Evolutionary conservation across 2,113 vertebrate genomes (phyloP), one percentile per base, ranked within the genome.

Genomic region (Cryptotis parvus): DNA sequence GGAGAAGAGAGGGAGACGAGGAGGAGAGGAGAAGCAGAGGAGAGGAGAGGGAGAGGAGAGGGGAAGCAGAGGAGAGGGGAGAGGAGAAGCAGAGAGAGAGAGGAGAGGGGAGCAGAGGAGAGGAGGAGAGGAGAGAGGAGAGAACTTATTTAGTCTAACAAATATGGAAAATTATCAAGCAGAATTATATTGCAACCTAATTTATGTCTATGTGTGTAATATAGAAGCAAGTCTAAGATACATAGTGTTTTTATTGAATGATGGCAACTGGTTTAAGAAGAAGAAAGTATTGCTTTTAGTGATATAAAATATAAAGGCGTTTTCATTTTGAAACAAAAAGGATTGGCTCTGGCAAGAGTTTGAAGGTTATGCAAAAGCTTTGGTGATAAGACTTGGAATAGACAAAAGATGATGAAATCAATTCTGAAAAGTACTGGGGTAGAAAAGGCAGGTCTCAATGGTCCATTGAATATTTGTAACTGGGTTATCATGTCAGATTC

Each of bases 241-340:
- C 20, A 65, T 10, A 85, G 4, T 72, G 35, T 77, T 92, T 86
- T 94, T 29, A 77, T 37, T 77, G 35, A 10, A 31, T 78, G 41
- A 73, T 49, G 26, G 63, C 16, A 83, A 73, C 73, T 33, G 11
- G 26, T 49, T 63, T 92, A 82, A 86, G 18, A 90, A n/a, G n/a
- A n/a, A 81, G 15, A 80, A 84, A 76, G 27, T 77, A 66, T 78
- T 75, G 49, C 29, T 65, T 82, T 86, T n/a, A 82, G 5, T 86
- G n/a, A 76, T 6, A 39, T 45, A 90, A 82, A 86, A 87, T n/a
- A 83, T 52, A 63, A 81, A n/a, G 45, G 63, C n/a, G 12, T 43
- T 43, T 85, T 18, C 18, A 89, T 37, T 75, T 75, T 45, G 33
- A 31, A 35, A n/a, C 26, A 79, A 77, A 69, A 35, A 78, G n/a